phyloP scores from a whole-genome alignment of 2,888 invertebrate species.

The Agapostemon virescens region DNA sequence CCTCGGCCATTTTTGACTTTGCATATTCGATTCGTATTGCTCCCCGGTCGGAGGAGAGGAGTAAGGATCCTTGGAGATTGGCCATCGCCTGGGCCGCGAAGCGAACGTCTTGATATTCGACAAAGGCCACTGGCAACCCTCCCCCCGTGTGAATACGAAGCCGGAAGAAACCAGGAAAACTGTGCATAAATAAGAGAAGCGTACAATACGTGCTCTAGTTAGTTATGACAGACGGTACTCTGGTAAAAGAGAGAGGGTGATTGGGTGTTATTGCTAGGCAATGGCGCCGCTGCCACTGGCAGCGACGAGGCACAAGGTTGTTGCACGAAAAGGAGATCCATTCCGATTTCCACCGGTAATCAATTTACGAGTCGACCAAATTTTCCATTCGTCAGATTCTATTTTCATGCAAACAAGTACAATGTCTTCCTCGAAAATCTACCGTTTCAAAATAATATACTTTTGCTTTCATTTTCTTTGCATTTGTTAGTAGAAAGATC shows the following conservation, averaged over 20 bases:
- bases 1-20: constrained; percentile 98
- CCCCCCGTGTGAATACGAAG: constrained; percentile 96
- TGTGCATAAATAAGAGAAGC: constrained; percentile 85
- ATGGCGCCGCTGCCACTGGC: constrained; percentile 37
- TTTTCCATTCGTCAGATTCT: too few species aligned
- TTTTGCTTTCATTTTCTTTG: too few species aligned
- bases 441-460: too few species aligned
- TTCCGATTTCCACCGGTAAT: background rate
- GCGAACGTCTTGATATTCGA: constrained; percentile 96
- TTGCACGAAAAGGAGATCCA: constrained; percentile 36
- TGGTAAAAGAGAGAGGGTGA: constrained; percentile 42
- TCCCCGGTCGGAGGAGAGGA: constrained; percentile 97
- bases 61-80: constrained; percentile 96
- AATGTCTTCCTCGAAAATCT: too few species aligned
- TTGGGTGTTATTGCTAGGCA: constrained; percentile 49
- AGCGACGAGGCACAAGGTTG: constrained; percentile 35
- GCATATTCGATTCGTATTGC: constrained; percentile 99
- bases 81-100: constrained; percentile 96
- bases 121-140: constrained; percentile 97
- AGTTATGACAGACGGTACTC: constrained; percentile 66
- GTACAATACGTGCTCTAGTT: constrained; percentile 77
- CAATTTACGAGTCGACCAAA: too few species aligned
- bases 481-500: too few species aligned
- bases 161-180: constrained; percentile 99
- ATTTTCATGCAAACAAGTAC: too few species aligned